Evolutionary conservation across 2,113 vertebrate species (phyloP).

Genomic region (Eupsittula cactorum): DNA sequence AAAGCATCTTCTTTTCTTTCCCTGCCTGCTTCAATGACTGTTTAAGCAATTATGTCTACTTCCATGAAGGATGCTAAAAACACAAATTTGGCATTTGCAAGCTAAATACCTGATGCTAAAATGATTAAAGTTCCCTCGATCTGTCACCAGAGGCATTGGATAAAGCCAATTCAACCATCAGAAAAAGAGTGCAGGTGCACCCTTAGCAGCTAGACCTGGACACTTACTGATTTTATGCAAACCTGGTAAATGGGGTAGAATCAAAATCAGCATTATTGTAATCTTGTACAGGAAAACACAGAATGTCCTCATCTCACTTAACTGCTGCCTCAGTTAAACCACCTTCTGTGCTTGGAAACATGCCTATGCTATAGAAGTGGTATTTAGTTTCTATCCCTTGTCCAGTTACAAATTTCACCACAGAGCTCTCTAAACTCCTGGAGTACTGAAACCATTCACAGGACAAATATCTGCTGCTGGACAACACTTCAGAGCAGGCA

Average conservation of each 20-base stretch:
- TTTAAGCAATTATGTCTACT: background rate
- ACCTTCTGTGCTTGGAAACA: background rate
- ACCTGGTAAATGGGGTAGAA: background rate
- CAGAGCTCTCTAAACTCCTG: background rate
- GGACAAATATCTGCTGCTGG: background rate
- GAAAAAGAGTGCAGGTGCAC: background rate
- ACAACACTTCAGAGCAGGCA: background rate
- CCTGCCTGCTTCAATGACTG: background rate
- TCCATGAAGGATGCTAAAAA: background rate
- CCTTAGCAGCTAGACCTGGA: background rate
- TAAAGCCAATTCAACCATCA: background rate
- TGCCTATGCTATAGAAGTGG: background rate
- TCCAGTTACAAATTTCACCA: background rate
- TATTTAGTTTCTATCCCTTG: background rate
- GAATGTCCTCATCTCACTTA: background rate
- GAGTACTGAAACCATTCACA: background rate
- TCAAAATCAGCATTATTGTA: background rate
- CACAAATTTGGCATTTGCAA: background rate
- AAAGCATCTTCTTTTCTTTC: background rate
- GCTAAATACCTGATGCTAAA: background rate
- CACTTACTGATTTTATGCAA: background rate
- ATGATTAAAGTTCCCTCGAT: background rate
- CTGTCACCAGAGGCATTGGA: background rate
- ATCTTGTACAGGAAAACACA: background rate
- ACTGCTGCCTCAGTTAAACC: background rate